These are phyloP conservation scores for Caradrina kadenii DNA, from an alignment of 2,888 invertebrate species.

Conservation along the genomic window DNA sequence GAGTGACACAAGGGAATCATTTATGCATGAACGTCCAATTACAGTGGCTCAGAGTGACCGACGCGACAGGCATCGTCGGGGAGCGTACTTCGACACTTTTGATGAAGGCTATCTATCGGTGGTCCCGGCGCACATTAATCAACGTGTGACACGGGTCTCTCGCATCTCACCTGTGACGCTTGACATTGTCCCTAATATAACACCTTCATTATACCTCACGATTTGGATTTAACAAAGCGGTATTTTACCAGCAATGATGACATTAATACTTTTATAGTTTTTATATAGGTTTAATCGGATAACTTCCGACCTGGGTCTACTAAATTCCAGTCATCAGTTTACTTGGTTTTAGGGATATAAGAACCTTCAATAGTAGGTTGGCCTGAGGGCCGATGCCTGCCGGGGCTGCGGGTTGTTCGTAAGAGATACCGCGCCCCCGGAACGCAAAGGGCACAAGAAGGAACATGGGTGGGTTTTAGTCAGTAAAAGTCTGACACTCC, in stretches of 20 bases:
- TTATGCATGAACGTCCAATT: conserved; percentile 53
- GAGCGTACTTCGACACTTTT: conserved; percentile 62
- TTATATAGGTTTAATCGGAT: too few relatives aligned
- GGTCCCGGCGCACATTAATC: conserved; percentile 70
- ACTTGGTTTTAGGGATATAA: neutral
- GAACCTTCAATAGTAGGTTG: too few relatives aligned
- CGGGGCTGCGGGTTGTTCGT: too few relatives aligned
- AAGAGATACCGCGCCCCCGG: too few relatives aligned
- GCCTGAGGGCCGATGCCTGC: too few relatives aligned
- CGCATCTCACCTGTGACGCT: conserved; percentile 52
- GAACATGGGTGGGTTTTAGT: too few relatives aligned
- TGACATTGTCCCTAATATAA: conserved; percentile 47
- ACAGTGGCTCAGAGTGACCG: conserved; percentile 27
- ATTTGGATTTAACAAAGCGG: conserved; percentile 13
- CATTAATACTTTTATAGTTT: too few relatives aligned
- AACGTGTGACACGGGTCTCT: conserved; percentile 63
- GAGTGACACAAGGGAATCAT: conserved; percentile 38
- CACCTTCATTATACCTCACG: conserved; percentile 44
- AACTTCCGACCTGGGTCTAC: neutral
- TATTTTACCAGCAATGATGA: neutral
- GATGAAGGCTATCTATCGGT: conserved; percentile 70
- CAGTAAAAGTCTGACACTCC: too few relatives aligned
- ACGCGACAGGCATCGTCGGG: conserved; percentile 14
- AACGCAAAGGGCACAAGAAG: too few relatives aligned
- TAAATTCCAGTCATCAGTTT: neutral